Base-by-base conservation (phyloP, 2,888 invertebrate genomes). In the Ophraella communa region DNA sequence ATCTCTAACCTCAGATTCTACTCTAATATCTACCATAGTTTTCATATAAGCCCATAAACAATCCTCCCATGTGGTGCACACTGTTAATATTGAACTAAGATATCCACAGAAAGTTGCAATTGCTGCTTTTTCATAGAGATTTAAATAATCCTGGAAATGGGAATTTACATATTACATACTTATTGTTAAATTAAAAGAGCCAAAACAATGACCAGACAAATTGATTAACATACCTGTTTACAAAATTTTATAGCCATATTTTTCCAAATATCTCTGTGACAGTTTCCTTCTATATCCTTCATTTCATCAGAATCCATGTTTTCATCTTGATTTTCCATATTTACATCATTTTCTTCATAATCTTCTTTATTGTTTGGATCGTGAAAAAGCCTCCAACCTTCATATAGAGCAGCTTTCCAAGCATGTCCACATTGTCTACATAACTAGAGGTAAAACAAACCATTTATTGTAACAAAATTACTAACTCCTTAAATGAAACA, bases 381-480 rank as follows among this genome's bases (percentile, higher is more conserved):
- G 78, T 96, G 93, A 75, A 91, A 88, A 24, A 95, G 84, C 61
- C 90, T 86, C 95, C 96, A 96, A 2, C 97, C 97, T 80, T 96
- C 92, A 39, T 97, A 83, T 20, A 93, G 88, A 3, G 95, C 95
- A 0, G 95, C 95, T 54, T 95, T 85, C 96, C 96, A 96, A 1
- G 92, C 88, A 80, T 97, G 96, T 0, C 97, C 97, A 75, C 92
- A 92, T 76, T 90, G 91, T 45, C 90, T 87, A 76, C 95, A 95
- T 33, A 95, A 81, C 66, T 80, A 62, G n/a, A 73, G 72, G 49
- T 51, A 27, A 10, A 57, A 53, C 11, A 10, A 45, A 14, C 7
- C 7, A 39, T 14, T n/a, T n/a, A n/a, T n/a, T n/a, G n/a, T n/a
- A n/a, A n/a, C n/a, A n/a, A n/a, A n/a, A n/a, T n/a, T n/a, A n/a